A percentile compares a stretch with the other conserved stretches of the same genome.
These are phyloP conservation scores for Salminus brasiliensis DNA, from an alignment of 2,113 vertebrate species.

Conservation along the genomic window DNA sequence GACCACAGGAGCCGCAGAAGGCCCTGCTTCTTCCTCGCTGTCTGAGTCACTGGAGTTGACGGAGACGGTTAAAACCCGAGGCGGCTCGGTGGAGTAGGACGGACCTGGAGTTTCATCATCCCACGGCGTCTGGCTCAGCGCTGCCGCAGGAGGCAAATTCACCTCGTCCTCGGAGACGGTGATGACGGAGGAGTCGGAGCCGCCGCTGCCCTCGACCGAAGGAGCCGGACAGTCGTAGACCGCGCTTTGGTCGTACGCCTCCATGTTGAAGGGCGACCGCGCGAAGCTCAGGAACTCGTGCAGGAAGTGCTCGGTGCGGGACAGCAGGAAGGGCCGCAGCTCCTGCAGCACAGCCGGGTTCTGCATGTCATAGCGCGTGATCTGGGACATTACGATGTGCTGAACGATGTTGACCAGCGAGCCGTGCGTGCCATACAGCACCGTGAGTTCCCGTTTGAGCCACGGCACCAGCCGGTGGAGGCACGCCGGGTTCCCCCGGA, in stretches of 20 bases:
- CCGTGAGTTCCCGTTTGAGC: slow-evolving; percentile 89
- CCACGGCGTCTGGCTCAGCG: slow-evolving; percentile 81
- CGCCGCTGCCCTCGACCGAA: slow-evolving; percentile 83
- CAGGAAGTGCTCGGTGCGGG: slow-evolving; percentile 90
- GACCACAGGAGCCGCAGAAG: slow-evolving; percentile 37
- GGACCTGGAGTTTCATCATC: slow-evolving; percentile 95
- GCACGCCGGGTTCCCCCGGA: slow-evolving; percentile 89
- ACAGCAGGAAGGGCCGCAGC: slow-evolving; percentile 87
- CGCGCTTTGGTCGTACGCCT: slow-evolving; percentile 90
- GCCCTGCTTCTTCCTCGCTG: slow-evolving; percentile 77
- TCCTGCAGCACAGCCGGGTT: slow-evolving; percentile 85
- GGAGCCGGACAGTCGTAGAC: slow-evolving; percentile 88
- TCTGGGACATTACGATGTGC: slow-evolving; percentile 90
- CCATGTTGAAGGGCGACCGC: slow-evolving; percentile 91
- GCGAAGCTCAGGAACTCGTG: slow-evolving; percentile 95
- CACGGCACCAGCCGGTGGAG: slow-evolving; percentile 91
- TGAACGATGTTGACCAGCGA: slow-evolving; percentile 91
- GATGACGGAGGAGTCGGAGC: slow-evolving; percentile 86
- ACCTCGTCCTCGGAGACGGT: slow-evolving; percentile 87
- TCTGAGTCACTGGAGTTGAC: slow-evolving; percentile 73
- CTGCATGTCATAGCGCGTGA: slow-evolving; percentile 86
- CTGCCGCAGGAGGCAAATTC: slow-evolving; percentile 52
- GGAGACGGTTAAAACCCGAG: slow-evolving; percentile 62
- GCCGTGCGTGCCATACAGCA: slow-evolving; percentile 87
- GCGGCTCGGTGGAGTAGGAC: slow-evolving; percentile 82